These are phyloP conservation scores for Amiota mariae DNA, from an alignment of 2,888 invertebrate species.

Conservation along the genomic window DNA sequence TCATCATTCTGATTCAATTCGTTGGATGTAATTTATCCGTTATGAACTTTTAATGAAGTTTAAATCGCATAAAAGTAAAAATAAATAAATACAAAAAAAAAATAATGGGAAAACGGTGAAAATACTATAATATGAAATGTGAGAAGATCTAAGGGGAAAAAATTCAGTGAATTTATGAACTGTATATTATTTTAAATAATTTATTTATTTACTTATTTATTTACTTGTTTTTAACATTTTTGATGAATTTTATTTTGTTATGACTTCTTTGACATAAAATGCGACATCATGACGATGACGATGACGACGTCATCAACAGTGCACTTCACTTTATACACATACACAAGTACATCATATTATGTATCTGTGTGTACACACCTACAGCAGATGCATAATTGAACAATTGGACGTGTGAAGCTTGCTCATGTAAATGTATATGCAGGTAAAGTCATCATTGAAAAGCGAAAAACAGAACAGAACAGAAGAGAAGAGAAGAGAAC, in stretches of 20 bases:
- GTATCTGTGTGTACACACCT: constrained; percentile 1
- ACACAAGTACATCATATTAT: not conserved
- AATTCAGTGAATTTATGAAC: constrained; percentile 42
- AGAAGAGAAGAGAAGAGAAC: too few species aligned
- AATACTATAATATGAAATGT: too few species aligned
- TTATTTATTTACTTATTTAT: constrained; percentile 18
- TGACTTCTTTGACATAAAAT: constrained; percentile 47
- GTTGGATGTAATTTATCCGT: constrained; percentile 15
- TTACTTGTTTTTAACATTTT: constrained; percentile 34
- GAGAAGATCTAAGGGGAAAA: too few species aligned
- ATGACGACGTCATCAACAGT: not conserved
- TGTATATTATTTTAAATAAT: constrained; percentile 39
- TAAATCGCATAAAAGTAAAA: constrained; percentile 4
- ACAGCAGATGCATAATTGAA: constrained; percentile 51
- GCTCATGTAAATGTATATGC: constrained; percentile 37
- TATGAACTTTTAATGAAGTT: constrained; percentile 33
- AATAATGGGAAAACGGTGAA: not conserved
- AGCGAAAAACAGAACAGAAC: constrained; percentile 5
- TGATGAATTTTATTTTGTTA: constrained; percentile 35
- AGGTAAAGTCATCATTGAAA: constrained; percentile 40
- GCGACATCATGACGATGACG: not conserved
- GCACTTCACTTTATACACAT: constrained; percentile 29
- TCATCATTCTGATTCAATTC: constrained; percentile 23
- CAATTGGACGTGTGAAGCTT: constrained; percentile 52
- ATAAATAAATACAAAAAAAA: not conserved